Evolutionary conservation across 2,113 vertebrate species (phyloP), one percentile per base, ranked within the genome.

Genomic region (Ctenomys sociabilis): DNA sequence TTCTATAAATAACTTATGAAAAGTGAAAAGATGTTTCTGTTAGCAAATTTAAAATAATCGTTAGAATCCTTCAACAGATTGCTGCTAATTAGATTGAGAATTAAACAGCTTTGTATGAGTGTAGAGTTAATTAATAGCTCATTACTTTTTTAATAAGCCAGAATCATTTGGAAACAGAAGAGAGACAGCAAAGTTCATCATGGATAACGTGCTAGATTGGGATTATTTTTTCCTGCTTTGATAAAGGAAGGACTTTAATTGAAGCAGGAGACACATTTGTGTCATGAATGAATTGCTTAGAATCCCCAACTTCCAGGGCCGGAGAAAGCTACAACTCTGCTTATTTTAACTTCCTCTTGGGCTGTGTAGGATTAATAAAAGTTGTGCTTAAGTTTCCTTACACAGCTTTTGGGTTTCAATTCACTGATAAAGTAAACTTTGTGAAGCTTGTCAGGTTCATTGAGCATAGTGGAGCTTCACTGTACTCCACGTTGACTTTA

Each of bases 31-130:
- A 98, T 98, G 98, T 98, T 98, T 99, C 98, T 98, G 98, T 98
- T 99, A 98, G 98, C 98, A 98, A 98, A 98, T 98, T 98, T 98
- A 98, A 99, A 98, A 98, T 98, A 98, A 98, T 99, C 98, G 97
- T 98, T 98, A 97, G 98, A 98, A 98, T 98, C 98, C 98, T 98
- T 98, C 98, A 99, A 98, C 97, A 99, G 98, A 99, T 99, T 98
- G 98, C 97, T 97, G 97, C 97, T 99, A 99, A 99, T 99, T 99
- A 98, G 98, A 98, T 98, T 98, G 98, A 99, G 98, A 98, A 98
- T 98, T 98, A 98, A 98, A 98, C 97, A 98, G 98, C 98, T 98
- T 98, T 98, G 98, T 98, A 97, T 98, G 98, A 98, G 97, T 98
- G 96, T 97, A 98, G 97, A 98, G 98, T 98, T 99, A 99, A 99